Conservation (phyloP, 2,888 invertebrate genomes). For the Melinopterus prodromus region DNA sequence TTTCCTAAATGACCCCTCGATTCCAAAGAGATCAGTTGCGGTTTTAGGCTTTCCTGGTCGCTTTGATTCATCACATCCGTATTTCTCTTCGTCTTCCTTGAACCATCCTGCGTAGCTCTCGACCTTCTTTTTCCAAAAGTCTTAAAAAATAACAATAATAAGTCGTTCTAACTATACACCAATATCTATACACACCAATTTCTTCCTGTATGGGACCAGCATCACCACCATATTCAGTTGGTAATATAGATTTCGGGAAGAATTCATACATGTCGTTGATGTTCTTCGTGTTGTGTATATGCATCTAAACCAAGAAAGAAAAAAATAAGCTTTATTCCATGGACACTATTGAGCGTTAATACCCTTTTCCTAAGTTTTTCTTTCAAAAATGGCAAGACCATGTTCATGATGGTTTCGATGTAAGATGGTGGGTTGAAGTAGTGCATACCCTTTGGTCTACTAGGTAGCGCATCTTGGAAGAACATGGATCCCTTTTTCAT, state of each 20-base stretch:
- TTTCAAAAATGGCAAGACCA: conserved; percentile 68
- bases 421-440: conserved; percentile 67
- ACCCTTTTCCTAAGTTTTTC: conserved; percentile 59
- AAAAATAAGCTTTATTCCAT: conserved; percentile 14
- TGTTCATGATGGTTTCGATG: conserved; percentile 66
- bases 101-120: conserved; percentile 63
- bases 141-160: conserved; percentile 43
- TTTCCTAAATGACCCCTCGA: conserved; percentile 54
- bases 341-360: not conserved
- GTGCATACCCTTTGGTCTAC: conserved; percentile 67
- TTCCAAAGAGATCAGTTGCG: conserved; percentile 64
- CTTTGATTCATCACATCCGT: conserved; percentile 63
- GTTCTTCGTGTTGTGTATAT: conserved; percentile 61
- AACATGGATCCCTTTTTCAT: conserved; percentile 64
- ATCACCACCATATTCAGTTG: conserved; percentile 72
- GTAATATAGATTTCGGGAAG: conserved; percentile 68
- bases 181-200: conserved; percentile 56
- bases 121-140: conserved; percentile 64
- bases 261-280: conserved; percentile 66
- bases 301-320: conserved; percentile 60
- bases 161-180: not conserved
- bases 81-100: conserved; percentile 61
- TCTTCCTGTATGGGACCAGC: conserved; percentile 65
- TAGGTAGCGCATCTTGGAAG: conserved; percentile 69
- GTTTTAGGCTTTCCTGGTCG: conserved; percentile 65